These are phyloP conservation scores for Cordilura impudica DNA, from an alignment of 2,888 invertebrate species.

Conservation along the genomic window DNA sequence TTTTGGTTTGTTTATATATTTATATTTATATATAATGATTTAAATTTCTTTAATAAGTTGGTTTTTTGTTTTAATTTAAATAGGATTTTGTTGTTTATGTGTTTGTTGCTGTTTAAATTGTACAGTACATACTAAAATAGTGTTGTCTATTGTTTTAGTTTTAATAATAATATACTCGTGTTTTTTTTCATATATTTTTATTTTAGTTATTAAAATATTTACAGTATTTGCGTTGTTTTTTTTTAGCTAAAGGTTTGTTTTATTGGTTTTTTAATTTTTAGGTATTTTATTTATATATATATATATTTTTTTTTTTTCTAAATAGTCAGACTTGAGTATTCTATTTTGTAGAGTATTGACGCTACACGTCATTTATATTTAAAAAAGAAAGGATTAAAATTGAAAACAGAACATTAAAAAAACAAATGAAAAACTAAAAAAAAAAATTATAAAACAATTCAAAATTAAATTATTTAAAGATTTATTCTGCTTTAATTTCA, in stretches of 20 bases:
- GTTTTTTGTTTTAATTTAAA: slow-evolving; percentile 19
- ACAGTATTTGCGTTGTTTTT: slow-evolving; percentile 50
- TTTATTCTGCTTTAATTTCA: too few species aligned
- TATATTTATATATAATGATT: slow-evolving; percentile 43
- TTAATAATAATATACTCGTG: background rate
- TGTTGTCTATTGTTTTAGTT: background rate
- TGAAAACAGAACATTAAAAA: background rate
- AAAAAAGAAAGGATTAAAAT: background rate
- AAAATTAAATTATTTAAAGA: too few species aligned
- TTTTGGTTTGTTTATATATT: slow-evolving; percentile 59
- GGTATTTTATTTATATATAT: slow-evolving; percentile 15
- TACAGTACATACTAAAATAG: background rate
- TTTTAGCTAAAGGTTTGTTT: slow-evolving; percentile 20
- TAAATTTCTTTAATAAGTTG: slow-evolving; percentile 21
- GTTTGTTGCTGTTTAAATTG: background rate
- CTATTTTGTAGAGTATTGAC: slow-evolving; percentile 39
- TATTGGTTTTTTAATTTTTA: slow-evolving; percentile 33
- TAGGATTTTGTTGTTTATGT: background rate
- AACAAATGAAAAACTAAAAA: background rate
- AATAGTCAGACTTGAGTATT: slow-evolving; percentile 64
- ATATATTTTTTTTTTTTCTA: slow-evolving; percentile 46
- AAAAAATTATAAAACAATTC: too few species aligned
- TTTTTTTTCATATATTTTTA: background rate
- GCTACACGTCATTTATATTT: slow-evolving; percentile 13
- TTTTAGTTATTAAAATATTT: slow-evolving; percentile 48